A percentile compares a stretch with the other conserved stretches of the same genome.
Evolutionary conservation across 2,888 invertebrate species (phyloP).

Genomic region (Lasioglossum leucozonium): DNA sequence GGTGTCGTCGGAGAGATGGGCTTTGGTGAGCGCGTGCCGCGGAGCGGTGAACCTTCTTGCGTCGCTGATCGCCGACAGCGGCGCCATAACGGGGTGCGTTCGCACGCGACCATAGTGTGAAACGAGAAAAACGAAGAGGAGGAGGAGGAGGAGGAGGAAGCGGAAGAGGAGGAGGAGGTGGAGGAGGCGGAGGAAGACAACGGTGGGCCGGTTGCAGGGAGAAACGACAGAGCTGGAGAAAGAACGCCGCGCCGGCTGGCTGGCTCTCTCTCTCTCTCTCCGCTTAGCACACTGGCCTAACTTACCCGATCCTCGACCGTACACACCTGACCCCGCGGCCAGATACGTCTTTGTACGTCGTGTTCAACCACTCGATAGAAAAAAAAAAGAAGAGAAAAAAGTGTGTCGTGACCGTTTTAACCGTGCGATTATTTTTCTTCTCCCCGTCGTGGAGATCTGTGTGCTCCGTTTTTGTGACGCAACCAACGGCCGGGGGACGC

Average conservation of each 20-base stretch:
- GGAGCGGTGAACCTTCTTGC: constrained; percentile 61
- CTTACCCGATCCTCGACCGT: neutral
- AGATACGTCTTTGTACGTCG: neutral
- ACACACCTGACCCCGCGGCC: neutral
- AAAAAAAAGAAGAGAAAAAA: neutral
- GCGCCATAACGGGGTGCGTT: constrained; percentile 69
- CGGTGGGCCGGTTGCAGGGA: neutral
- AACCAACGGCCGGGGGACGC: constrained; percentile 26
- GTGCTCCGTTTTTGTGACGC: constrained; percentile 13
- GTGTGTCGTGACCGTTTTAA: constrained; percentile 25
- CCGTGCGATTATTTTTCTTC: neutral
- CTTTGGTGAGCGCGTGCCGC: constrained; percentile 56
- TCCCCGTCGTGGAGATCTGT: neutral
- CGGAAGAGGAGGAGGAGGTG: neutral
- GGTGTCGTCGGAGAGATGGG: constrained; percentile 48
- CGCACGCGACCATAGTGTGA: constrained; percentile 53
- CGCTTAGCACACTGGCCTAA: neutral
- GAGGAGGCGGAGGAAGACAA: constrained; percentile 8
- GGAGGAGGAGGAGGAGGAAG: neutral
- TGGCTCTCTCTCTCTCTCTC: neutral
- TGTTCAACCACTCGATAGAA: neutral
- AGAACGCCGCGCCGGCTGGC: neutral
- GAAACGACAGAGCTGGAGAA: neutral
- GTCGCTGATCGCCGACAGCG: constrained; percentile 59
- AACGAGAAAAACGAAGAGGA: constrained; percentile 4